phyloP scores from a whole-genome alignment of 2,888 invertebrate species.

The Desoria tigrina region DNA sequence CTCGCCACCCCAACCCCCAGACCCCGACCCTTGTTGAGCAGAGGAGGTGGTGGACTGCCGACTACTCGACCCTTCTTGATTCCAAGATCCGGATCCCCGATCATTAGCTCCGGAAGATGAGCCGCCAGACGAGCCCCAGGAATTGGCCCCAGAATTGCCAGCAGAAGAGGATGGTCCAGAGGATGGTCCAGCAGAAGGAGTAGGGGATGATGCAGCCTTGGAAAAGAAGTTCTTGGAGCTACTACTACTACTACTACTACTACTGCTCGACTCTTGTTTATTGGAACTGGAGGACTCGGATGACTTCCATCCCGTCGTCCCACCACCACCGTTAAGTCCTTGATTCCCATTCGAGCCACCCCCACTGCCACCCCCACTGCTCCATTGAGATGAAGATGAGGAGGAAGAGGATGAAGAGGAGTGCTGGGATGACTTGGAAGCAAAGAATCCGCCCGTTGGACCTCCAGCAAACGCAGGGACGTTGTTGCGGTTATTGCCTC shows the following conservation, averaged over 20 bases:
- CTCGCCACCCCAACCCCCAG: not conserved
- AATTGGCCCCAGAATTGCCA: not conserved
- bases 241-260: too few species aligned
- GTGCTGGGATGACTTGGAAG: not conserved
- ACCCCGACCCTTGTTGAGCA: too few species aligned
- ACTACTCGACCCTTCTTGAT: too few species aligned
- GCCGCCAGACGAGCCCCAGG: not conserved
- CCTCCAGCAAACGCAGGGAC: slow-evolving; percentile 12
- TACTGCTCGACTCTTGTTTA: too few species aligned
- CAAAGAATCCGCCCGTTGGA: not conserved
- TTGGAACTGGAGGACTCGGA: too few species aligned
- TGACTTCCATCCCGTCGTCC: too few species aligned
- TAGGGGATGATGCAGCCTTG: not conserved
- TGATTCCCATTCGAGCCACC: too few species aligned
- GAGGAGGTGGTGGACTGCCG: too few species aligned
- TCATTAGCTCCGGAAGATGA: not conserved
- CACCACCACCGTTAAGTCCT: too few species aligned
- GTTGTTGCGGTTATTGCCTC: not conserved
- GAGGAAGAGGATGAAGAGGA: not conserved
- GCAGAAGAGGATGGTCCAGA: not conserved
- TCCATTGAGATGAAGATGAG: not conserved
- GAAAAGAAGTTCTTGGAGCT: not conserved
- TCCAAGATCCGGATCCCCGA: too few species aligned
- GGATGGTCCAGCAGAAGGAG: not conserved
- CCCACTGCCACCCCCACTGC: not conserved